Percentiles rank a stretch among this genome's conserved stretches.
phyloP scores from a whole-genome alignment of 2,113 vertebrate genomes.

The Halichoerus grypus region DNA sequence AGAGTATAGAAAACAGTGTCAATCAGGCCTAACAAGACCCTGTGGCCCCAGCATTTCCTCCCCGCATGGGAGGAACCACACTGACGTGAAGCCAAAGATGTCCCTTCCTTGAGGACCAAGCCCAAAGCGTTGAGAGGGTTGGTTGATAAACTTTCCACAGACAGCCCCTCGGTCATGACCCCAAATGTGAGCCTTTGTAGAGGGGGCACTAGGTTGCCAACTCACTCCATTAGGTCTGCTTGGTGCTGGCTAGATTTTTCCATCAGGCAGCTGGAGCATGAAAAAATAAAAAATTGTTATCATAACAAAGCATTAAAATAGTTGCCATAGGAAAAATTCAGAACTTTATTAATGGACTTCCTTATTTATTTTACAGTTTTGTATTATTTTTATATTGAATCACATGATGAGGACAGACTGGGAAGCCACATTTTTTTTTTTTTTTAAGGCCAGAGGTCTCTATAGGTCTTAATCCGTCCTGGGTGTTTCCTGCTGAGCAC shows the following conservation, averaged over 20 bases:
- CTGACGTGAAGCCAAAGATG: background rate
- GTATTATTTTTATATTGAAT: constrained; percentile 41
- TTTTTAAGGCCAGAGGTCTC: background rate
- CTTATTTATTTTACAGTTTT: background rate
- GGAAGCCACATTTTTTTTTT: background rate
- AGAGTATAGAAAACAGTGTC: background rate
- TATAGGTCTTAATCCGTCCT: background rate
- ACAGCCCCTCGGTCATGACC: background rate
- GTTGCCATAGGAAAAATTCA: background rate
- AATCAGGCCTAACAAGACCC: background rate
- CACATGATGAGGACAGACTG: background rate
- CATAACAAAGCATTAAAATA: constrained; percentile 21
- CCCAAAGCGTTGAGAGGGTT: background rate
- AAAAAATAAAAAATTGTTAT: background rate
- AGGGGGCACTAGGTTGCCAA: background rate
- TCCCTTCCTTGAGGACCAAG: background rate
- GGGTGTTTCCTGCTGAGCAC: background rate
- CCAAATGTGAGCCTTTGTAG: background rate
- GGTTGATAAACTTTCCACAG: background rate
- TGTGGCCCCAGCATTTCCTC: background rate
- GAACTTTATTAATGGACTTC: background rate
- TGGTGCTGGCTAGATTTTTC: background rate
- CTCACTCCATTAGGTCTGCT: background rate
- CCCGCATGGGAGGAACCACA: background rate
- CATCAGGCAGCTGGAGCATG: background rate